phyloP scores from a whole-genome alignment of 2,797 vertebrate genomes.

The Enteromius thamalakanensis region DNA sequence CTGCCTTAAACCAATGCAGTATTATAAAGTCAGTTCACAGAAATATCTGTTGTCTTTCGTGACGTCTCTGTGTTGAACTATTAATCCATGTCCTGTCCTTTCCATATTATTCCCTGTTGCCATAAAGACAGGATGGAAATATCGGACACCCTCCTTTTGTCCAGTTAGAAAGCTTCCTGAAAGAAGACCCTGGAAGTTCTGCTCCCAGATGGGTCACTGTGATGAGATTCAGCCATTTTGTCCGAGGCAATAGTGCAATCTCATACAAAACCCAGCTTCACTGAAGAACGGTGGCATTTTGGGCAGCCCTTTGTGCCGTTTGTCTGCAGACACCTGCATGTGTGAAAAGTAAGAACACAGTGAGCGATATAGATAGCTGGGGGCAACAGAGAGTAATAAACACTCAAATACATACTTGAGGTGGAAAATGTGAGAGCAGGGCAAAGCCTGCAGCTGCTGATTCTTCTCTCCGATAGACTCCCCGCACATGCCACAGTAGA shows the following conservation, averaged over 20 bases:
- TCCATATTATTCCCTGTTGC: constrained; percentile 15
- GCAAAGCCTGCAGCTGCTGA: constrained; percentile 95
- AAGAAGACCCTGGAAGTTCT: constrained; percentile 20
- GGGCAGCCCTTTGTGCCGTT: constrained; percentile 92
- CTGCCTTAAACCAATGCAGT: constrained; percentile 31
- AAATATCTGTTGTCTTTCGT: background rate
- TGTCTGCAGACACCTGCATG: constrained; percentile 90
- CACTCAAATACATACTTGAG: constrained; percentile 82
- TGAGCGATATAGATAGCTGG: background rate
- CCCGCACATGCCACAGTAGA: constrained; percentile 98
- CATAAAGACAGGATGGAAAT: constrained; percentile 16
- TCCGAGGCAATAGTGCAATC: constrained; percentile 56
- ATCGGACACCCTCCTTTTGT: constrained; percentile 21
- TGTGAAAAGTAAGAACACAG: constrained; percentile 25
- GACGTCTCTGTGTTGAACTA: constrained; percentile 9
- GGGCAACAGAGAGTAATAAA: background rate
- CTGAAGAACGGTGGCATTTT: constrained; percentile 90
- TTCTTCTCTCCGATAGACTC: constrained; percentile 97
- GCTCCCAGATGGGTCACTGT: constrained; percentile 32
- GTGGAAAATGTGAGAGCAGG: constrained; percentile 98
- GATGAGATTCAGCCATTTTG: constrained; percentile 52
- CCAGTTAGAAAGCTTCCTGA: constrained; percentile 4
- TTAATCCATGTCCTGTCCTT: constrained; percentile 20
- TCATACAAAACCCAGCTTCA: constrained; percentile 98
- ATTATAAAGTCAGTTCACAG: constrained; percentile 20